Conservation (phyloP, 35 echinoderm and acorn worm species). For the Acanthaster planci region DNA sequence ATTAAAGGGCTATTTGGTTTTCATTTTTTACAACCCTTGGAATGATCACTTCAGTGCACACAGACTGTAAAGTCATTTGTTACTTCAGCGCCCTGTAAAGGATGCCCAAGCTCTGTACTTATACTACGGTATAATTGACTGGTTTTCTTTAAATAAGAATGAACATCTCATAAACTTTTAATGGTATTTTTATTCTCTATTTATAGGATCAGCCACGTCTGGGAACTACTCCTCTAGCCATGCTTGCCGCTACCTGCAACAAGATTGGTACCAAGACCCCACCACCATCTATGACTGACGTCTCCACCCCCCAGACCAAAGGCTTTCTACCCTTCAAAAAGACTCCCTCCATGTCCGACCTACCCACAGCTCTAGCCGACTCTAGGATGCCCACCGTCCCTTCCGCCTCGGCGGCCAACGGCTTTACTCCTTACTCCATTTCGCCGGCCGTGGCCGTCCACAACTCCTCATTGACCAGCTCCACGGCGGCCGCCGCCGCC, state of each 20-base stretch:
- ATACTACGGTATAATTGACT: too few relatives aligned
- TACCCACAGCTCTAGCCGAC: constrained; percentile 33
- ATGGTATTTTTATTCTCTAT: neutral
- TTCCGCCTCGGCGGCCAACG: constrained; percentile 32
- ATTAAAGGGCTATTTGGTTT: too few relatives aligned
- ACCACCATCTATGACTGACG: constrained; percentile 46
- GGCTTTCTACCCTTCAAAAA: constrained; percentile 67
- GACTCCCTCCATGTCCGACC: constrained; percentile 40
- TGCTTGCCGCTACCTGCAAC: constrained; percentile 90
- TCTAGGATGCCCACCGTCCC: constrained; percentile 47
- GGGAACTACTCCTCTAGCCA: constrained; percentile 64
- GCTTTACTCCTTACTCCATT: constrained; percentile 40
- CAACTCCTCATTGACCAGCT: constrained; percentile 22
- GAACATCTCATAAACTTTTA: too few relatives aligned
- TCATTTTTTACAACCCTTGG: too few relatives aligned
- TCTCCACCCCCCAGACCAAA: constrained; percentile 49
- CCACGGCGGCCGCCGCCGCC: constrained; percentile 25
- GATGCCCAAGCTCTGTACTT: too few relatives aligned
- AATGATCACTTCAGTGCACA: too few relatives aligned
- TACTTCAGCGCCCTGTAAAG: too few relatives aligned
- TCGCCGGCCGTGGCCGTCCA: constrained; percentile 12
- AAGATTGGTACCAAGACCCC: constrained; percentile 56
- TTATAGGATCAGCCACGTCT: constrained; percentile 42
- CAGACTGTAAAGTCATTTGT: too few relatives aligned
- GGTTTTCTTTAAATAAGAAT: too few relatives aligned